These are phyloP conservation scores for Poeciliopsis prolifica DNA, from an alignment of 2,113 vertebrate species.

Conservation along the genomic window DNA sequence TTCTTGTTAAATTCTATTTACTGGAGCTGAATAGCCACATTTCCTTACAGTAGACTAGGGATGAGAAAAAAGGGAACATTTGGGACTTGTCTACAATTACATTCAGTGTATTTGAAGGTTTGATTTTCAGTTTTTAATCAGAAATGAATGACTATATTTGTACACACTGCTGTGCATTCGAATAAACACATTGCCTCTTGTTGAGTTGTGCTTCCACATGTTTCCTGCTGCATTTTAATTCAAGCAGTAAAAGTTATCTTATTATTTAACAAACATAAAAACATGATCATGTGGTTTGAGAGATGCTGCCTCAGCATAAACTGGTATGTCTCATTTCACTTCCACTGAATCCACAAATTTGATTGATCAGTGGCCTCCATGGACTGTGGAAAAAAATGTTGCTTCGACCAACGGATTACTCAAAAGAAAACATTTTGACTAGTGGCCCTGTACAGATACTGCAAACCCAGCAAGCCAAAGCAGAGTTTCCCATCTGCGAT, in stretches of 20 bases:
- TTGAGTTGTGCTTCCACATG: background rate
- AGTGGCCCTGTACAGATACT: slow-evolving; percentile 51
- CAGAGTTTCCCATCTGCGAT: slow-evolving; percentile 51
- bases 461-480: slow-evolving; percentile 51
- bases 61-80: too few relatives aligned
- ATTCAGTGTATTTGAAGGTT: background rate
- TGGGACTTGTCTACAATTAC: too few relatives aligned
- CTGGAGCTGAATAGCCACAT: too few relatives aligned
- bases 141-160: background rate
- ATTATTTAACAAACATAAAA: background rate
- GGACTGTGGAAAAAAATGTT: slow-evolving; percentile 23
- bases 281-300: background rate
- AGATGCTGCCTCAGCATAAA: background rate
- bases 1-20: too few relatives aligned
- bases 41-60: too few relatives aligned
- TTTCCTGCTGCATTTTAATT: background rate
- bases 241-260: background rate
- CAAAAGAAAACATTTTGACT: slow-evolving; percentile 45
- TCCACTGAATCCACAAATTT: slow-evolving; percentile 8
- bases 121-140: background rate
- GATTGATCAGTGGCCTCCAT: slow-evolving; percentile 32
- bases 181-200: background rate
- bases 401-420: slow-evolving; percentile 32
- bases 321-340: background rate
- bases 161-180: too few relatives aligned